Evolutionary conservation across 2,888 invertebrate genomes (phyloP).

Genomic region (Hanleya hanleyi): DNA sequence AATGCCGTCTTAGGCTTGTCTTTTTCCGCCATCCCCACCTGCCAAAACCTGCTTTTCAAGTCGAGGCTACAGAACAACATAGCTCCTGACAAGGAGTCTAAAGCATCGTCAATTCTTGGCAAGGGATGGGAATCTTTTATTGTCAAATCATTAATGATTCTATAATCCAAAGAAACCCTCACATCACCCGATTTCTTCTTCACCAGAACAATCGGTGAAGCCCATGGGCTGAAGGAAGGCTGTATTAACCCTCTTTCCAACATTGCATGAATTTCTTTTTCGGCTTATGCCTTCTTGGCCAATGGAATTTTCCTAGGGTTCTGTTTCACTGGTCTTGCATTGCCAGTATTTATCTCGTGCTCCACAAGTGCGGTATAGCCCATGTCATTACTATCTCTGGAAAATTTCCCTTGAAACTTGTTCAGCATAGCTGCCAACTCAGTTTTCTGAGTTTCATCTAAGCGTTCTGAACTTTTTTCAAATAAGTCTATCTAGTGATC

Average conservation of each 20-base stretch:
- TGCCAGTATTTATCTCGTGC: conserved; percentile 12
- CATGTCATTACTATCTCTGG: not conserved
- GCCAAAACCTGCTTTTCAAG: conserved; percentile 39
- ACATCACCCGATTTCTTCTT: conserved; percentile 62
- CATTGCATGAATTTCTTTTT: conserved; percentile 15
- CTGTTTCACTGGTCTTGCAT: conserved; percentile 10
- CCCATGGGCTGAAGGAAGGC: conserved; percentile 62
- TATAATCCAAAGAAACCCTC: conserved; percentile 52
- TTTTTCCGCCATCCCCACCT: conserved; percentile 35
- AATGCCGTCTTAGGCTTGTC: conserved; percentile 46
- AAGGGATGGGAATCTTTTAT: conserved; percentile 24
- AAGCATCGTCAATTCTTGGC: conserved; percentile 21
- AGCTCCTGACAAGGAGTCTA: conserved; percentile 17
- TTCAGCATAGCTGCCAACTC: not conserved
- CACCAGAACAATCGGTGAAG: conserved; percentile 65
- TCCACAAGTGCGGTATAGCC: conserved; percentile 3
- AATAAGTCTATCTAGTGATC: not conserved
- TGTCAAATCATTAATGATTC: conserved; percentile 43
- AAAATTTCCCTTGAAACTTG: conserved; percentile 15
- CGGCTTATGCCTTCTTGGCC: not conserved
- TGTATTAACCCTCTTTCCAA: conserved; percentile 23
- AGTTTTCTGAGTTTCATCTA: not conserved
- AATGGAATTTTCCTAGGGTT: conserved; percentile 11
- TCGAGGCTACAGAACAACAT: conserved; percentile 24
- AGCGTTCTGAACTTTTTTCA: too few relatives aligned